Base-by-base conservation (phyloP, 1,140 invertebrate genomes). In the Palaemon carinicauda region DNA sequence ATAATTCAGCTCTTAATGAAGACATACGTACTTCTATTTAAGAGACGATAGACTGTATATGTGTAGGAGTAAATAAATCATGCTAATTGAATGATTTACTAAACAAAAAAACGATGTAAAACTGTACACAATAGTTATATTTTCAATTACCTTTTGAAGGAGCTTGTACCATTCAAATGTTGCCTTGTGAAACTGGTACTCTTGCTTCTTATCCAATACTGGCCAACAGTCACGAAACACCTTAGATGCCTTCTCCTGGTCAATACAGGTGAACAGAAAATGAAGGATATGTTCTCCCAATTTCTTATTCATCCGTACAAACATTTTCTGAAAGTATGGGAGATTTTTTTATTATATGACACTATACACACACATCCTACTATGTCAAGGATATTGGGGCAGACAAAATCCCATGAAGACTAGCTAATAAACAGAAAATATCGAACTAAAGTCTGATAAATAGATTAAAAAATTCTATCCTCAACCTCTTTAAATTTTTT, bases 131-230 rank as follows among this genome's bases (percentile, higher is more conserved):
- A n/a, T n/a, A n/a, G n/a, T n/a, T n/a, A n/a, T n/a, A n/a, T 54
- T 54, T 31, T 10, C 14, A 24, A 9, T 85, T 79, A 85, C 82
- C 87, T 84, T 74, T 60, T 84, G 65, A 12, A 88, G 77, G 17
- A 24, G 27, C 82, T 88, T 88, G 87, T 88, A 88, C 87, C 81
- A 84, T 33, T 88, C 87, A 74, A 88, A 88, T 71, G 87, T 69
- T n/a, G 81, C 82, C 53, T 74, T 88, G 69, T 88, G 69, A 41
- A 88, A 88, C 56, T 84, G 87, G 19, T 81, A 52, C 51, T 88
- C 87, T 21, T 80, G 81, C 21, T 79, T 79, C 81, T 81, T 84
- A 21, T 88, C 87, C 24, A 83, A n/a, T 19, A 84, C 29, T 24
- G 87, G 87, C 87, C 87, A 88, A 19, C 87, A 88, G 77, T 88